phyloP scores from a whole-genome alignment of 2,797 vertebrate genomes.

The Sibirionetta formosa region DNA sequence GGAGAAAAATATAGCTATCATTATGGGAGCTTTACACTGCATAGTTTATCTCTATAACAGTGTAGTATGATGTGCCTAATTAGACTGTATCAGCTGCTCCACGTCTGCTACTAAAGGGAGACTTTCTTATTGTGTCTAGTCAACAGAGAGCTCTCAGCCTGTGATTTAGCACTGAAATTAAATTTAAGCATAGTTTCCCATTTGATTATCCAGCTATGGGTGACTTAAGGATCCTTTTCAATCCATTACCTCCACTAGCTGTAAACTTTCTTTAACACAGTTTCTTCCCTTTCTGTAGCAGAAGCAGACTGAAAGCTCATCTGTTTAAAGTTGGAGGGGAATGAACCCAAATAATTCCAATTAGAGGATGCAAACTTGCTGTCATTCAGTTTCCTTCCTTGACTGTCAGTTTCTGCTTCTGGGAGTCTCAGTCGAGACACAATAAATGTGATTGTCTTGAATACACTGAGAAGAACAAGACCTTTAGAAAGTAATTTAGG shows the following conservation, averaged over 20 bases:
- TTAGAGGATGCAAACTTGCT: not conserved
- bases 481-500: not conserved
- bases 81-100: constrained; percentile 69
- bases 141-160: constrained; percentile 60
- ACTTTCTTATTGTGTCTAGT: constrained; percentile 66
- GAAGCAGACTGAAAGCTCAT: not conserved
- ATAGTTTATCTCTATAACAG: constrained; percentile 74
- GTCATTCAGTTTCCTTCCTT: not conserved
- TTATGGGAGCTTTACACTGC: constrained; percentile 70
- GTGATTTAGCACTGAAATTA: constrained; percentile 78
- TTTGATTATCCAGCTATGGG: constrained; percentile 50
- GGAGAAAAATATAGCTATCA: constrained; percentile 75
- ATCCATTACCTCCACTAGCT: not conserved
- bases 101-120: constrained; percentile 47
- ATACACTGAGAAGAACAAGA: not conserved
- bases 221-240: constrained; percentile 37
- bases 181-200: constrained; percentile 66
- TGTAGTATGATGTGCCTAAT: constrained; percentile 77
- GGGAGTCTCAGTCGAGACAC: not conserved
- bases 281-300: not conserved
- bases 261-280: not conserved
- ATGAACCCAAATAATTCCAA: not conserved
- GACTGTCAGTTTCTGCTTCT: not conserved
- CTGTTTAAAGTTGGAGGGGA: not conserved
- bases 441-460: not conserved